These are phyloP conservation scores for Galemys pyrenaicus DNA, from an alignment of 2,113 vertebrate species.

Conservation along the genomic window DNA sequence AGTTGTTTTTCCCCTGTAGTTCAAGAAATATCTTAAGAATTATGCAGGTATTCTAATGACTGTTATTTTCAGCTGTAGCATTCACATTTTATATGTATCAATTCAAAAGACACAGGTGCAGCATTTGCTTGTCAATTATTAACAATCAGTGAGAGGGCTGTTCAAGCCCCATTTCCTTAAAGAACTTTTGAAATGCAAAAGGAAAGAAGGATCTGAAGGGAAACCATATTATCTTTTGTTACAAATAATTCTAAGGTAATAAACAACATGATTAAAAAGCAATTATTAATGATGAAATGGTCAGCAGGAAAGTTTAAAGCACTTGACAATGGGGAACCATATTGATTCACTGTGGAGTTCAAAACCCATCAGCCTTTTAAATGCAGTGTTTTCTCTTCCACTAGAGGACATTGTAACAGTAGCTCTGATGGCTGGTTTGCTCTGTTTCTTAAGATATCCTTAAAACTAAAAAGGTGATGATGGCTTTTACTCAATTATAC, in stretches of 20 bases:
- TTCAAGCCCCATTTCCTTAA: slow-evolving; percentile 43
- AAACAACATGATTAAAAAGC: slow-evolving; percentile 4
- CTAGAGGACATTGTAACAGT: background rate
- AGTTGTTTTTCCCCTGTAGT: background rate
- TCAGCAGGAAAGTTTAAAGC: background rate
- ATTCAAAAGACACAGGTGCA: slow-evolving; percentile 72
- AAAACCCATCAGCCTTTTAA: background rate
- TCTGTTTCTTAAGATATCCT: background rate
- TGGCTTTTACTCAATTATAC: background rate
- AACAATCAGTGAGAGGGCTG: slow-evolving; percentile 44
- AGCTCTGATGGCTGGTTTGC: background rate
- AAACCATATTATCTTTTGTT: background rate
- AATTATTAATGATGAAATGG: slow-evolving; percentile 22
- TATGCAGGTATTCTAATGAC: slow-evolving; percentile 60
- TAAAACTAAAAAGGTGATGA: background rate
- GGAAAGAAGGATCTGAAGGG: background rate
- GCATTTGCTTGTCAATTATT: slow-evolving; percentile 58
- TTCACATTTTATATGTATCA: slow-evolving; percentile 53
- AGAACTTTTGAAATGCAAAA: slow-evolving; percentile 23
- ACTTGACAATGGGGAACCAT: background rate
- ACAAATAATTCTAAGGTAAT: background rate
- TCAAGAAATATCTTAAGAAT: slow-evolving; percentile 14
- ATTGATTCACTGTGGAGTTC: background rate
- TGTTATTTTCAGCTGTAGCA: slow-evolving; percentile 48
- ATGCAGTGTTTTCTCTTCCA: background rate